Percentiles rank a stretch among this genome's conserved stretches.
Conservation (phyloP, 2,113 vertebrate species). For the Desmodus rotundus region DNA sequence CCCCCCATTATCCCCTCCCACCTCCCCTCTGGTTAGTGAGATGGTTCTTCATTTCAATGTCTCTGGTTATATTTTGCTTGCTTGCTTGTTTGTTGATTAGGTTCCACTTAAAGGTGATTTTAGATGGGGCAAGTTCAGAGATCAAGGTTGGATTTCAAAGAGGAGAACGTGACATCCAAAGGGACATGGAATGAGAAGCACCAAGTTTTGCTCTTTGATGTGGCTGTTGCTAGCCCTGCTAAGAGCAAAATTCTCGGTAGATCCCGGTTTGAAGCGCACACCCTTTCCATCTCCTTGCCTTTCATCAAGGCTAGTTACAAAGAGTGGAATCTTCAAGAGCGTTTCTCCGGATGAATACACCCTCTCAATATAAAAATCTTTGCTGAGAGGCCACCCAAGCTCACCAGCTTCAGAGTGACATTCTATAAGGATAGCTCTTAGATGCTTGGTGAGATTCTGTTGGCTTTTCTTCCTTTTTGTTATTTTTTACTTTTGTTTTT, state of each 20-base stretch:
- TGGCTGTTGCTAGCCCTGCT: no score
- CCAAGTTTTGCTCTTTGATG: not conserved
- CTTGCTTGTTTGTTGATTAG: no score
- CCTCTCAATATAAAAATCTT: not conserved
- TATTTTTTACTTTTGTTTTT: constrained; percentile 30
- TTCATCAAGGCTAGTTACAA: not conserved
- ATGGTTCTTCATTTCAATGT: no score
- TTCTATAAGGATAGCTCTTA: not conserved
- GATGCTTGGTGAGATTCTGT: not conserved
- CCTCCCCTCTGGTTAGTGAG: no score
- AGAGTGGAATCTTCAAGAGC: not conserved
- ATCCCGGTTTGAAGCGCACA: not conserved
- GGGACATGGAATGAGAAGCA: not conserved
- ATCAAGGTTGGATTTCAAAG: not conserved
- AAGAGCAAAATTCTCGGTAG: not conserved
- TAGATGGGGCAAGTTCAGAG: not conserved
- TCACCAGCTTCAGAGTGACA: not conserved
- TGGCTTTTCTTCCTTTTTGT: not conserved
- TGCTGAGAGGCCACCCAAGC: not conserved
- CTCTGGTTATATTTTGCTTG: no score
- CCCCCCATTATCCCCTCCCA: no score
- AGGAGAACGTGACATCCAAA: not conserved
- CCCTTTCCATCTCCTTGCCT: not conserved
- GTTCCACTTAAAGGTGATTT: not conserved
- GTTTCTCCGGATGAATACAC: not conserved